A percentile compares a stretch with the other conserved stretches of the same genome.
phyloP scores from a whole-genome alignment of 1,140 invertebrate species.

The Lamellibrachia luymesi region DNA sequence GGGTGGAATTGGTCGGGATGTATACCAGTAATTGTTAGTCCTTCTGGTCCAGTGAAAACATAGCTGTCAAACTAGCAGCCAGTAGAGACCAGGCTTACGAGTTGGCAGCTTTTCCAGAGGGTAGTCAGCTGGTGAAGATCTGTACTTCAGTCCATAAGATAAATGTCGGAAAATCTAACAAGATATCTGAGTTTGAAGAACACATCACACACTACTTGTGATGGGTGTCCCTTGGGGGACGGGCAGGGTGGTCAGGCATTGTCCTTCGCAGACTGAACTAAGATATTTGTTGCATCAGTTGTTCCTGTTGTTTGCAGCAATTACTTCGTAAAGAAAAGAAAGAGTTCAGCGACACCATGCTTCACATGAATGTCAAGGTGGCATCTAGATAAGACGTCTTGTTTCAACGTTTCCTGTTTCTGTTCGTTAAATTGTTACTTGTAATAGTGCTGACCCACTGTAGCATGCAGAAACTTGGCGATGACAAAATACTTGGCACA shows the following conservation, averaged over 20 bases:
- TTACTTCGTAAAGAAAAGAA: background rate
- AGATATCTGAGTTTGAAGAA: no score
- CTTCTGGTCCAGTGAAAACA: no score
- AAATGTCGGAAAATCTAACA: no score
- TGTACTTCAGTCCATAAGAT: no score
- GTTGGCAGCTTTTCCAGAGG: no score
- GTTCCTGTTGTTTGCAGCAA: background rate
- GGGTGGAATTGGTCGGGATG: no score
- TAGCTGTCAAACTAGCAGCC: no score
- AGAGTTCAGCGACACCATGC: background rate
- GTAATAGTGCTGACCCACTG: slow-evolving; percentile 16
- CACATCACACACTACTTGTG: no score
- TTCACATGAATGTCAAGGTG: background rate
- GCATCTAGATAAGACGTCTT: background rate
- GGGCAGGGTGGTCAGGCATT: no score
- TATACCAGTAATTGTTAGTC: no score
- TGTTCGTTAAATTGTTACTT: background rate
- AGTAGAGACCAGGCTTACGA: no score
- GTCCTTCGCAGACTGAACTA: background rate
- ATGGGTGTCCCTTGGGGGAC: no score
- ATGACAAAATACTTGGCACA: background rate
- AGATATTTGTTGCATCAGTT: background rate
- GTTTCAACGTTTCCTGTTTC: background rate
- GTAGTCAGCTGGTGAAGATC: background rate
- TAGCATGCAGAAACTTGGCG: background rate